Evolutionary conservation across 2,797 vertebrate species (phyloP).

Genomic region (Sebastes jordani): DNA sequence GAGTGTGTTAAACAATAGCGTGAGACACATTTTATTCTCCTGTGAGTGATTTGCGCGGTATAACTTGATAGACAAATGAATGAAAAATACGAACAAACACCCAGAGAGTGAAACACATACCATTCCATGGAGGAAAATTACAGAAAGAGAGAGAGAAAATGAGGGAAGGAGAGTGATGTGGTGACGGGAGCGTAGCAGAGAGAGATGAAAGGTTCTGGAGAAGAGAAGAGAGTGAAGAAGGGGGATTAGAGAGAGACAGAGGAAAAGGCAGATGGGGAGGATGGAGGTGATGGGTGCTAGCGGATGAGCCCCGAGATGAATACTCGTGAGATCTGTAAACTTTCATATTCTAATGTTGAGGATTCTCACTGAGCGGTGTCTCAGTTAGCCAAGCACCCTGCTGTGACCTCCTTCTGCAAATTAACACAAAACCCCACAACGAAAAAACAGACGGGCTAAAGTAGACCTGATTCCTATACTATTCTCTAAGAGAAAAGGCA

Average conservation of each 20-base stretch:
- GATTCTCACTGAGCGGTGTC: conserved; percentile 59
- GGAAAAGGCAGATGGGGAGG: conserved; percentile 48
- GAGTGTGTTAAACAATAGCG: not conserved
- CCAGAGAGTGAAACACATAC: not conserved
- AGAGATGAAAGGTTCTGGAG: conserved; percentile 65
- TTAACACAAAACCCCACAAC: conserved; percentile 60
- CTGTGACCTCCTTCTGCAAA: conserved; percentile 80
- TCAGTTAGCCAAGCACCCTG: conserved; percentile 63
- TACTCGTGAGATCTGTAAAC: conserved; percentile 69
- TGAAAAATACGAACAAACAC: not conserved
- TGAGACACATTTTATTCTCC: not conserved
- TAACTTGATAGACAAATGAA: not conserved
- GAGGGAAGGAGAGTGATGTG: conserved; percentile 34
- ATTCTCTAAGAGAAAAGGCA: conserved; percentile 29
- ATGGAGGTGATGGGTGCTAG: conserved; percentile 62
- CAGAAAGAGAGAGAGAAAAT: conserved; percentile 19
- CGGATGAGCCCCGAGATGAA: conserved; percentile 66
- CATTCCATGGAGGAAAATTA: conserved; percentile 27
- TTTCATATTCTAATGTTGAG: conserved; percentile 75
- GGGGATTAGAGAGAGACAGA: conserved; percentile 56
- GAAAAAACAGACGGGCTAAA: conserved; percentile 38
- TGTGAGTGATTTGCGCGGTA: not conserved
- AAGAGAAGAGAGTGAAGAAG: conserved; percentile 37
- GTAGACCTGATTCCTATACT: conserved; percentile 25
- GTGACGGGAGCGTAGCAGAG: conserved; percentile 38